Base-by-base conservation (phyloP, 1,140 invertebrate species). In the Neuroterus valhalla region DNA sequence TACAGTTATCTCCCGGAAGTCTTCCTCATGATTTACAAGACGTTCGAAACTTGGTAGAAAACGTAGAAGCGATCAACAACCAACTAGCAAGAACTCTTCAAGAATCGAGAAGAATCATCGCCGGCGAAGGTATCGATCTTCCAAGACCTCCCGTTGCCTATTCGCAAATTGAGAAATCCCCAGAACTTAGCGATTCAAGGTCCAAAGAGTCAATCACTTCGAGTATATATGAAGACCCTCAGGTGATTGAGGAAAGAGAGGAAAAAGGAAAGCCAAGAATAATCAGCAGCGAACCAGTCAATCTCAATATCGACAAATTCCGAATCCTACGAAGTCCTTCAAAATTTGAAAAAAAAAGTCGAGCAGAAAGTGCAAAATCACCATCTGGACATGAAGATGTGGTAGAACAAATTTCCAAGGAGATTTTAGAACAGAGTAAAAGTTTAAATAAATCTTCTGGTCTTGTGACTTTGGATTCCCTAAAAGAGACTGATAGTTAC, bases 371-470 rank as follows among this genome's bases (percentile, higher is more conserved):
- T 48, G 15, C 12, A 5, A 43, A n/a, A 70, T 15, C 6, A 17
- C 31, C 26, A 15, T 17, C 26, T 6, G 43, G 26, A 19, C 23
- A 73, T 19, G 81, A 87, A 19, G 77, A 84, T 1, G 72, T 86
- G 8, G 85, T 89, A 44, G 80, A 84, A 66, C 85, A 80, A 70
- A 78, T 89, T 21, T 87, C 82, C 0, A 81, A 86, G 50, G 87
- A 89, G 73, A 87, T 89, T 78, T 78, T 89, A 31, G 85, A 87
- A 43, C 86, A 89, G 73, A 88, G 86, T 71, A 85, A 88, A 83
- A 82, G 74, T 31, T 66, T 85, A 10, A 77, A 83, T 68, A 80
- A 78, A n/a, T 77, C 73, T 42, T 21, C 11, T 10, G 43, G 45
- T 66, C 69, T 31, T 10, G 31, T 67, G 23, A 26, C 26, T n/a